phyloP scores from a whole-genome alignment of 2,888 invertebrate species.

The Priocnemis perturbator region DNA sequence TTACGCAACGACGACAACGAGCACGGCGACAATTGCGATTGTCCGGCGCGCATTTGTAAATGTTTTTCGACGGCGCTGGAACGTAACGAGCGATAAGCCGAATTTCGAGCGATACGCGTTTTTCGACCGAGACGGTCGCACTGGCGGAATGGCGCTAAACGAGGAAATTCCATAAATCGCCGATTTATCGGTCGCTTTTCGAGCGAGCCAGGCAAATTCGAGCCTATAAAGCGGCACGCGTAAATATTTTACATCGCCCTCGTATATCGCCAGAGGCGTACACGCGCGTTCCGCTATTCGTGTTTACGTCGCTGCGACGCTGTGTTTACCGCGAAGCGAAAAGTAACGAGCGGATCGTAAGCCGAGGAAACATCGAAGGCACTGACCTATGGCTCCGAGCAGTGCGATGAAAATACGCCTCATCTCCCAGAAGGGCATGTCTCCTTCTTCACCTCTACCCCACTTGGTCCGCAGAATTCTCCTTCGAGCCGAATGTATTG shows the following conservation, averaged over 20 bases:
- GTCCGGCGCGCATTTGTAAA: too few relatives aligned
- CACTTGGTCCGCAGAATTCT: neutral
- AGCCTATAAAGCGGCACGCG: neutral
- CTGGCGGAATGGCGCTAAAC: neutral
- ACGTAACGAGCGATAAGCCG: too few relatives aligned
- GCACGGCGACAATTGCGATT: too few relatives aligned
- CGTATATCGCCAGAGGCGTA: neutral
- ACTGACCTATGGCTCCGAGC: constrained; percentile 46
- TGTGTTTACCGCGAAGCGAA: too few relatives aligned
- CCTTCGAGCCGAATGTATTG: neutral
- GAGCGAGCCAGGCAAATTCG: neutral
- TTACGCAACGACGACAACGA: too few relatives aligned
- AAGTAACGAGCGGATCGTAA: too few relatives aligned
- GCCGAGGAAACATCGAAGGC: neutral
- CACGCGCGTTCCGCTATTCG: too few relatives aligned
- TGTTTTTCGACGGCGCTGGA: too few relatives aligned
- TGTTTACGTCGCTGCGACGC: too few relatives aligned
- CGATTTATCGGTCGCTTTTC: constrained; percentile 3
- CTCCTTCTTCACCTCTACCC: constrained; percentile 3
- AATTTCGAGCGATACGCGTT: too few relatives aligned
- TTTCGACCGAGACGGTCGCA: too few relatives aligned
- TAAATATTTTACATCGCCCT: constrained; percentile 7
- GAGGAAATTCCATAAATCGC: constrained; percentile 4
- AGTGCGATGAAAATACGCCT: constrained; percentile 35
- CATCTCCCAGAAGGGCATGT: constrained; percentile 11